phyloP scores from a whole-genome alignment of 2,113 vertebrate genomes.

The Oncorhynchus nerka region DNA sequence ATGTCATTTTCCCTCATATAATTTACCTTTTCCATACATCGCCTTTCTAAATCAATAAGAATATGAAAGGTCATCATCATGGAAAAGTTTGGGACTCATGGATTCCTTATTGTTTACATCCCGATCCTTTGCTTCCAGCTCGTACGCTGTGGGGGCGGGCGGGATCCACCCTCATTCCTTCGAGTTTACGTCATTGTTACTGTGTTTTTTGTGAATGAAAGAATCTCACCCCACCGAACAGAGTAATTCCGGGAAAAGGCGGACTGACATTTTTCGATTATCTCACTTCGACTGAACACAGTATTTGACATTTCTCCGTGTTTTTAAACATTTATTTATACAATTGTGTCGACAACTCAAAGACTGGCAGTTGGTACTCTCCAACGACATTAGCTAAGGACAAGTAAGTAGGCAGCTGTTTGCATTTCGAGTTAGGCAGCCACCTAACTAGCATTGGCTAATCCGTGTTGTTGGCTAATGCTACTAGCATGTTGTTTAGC shows the following conservation, averaged over 20 bases:
- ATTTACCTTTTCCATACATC: neutral
- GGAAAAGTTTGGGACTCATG: slow-evolving; percentile 60
- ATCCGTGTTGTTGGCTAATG: slow-evolving; percentile 37
- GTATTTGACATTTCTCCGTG: slow-evolving; percentile 31
- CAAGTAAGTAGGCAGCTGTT: slow-evolving; percentile 63
- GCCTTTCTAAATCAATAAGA: no score
- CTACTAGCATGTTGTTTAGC: slow-evolving; percentile 53
- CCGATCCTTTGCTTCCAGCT: slow-evolving; percentile 26
- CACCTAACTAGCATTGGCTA: slow-evolving; percentile 53
- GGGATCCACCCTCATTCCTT: slow-evolving; percentile 77
- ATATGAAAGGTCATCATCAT: slow-evolving; percentile 26
- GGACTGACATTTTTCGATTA: slow-evolving; percentile 75
- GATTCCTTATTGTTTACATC: slow-evolving; percentile 75
- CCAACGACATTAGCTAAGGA: slow-evolving; percentile 39
- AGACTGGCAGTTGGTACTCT: slow-evolving; percentile 13
- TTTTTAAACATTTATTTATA: neutral
- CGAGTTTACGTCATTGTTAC: slow-evolving; percentile 73
- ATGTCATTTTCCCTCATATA: neutral
- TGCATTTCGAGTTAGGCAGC: slow-evolving; percentile 63
- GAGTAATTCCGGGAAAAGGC: slow-evolving; percentile 84
- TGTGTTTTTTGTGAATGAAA: slow-evolving; percentile 84
- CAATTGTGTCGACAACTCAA: neutral
- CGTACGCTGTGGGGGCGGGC: slow-evolving; percentile 61
- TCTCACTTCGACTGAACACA: slow-evolving; percentile 60
- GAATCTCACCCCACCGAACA: slow-evolving; percentile 72